A percentile compares a stretch with the other conserved stretches of the same genome.
Conservation (phyloP, 1,140 invertebrate species). For the Bactericera cockerelli region DNA sequence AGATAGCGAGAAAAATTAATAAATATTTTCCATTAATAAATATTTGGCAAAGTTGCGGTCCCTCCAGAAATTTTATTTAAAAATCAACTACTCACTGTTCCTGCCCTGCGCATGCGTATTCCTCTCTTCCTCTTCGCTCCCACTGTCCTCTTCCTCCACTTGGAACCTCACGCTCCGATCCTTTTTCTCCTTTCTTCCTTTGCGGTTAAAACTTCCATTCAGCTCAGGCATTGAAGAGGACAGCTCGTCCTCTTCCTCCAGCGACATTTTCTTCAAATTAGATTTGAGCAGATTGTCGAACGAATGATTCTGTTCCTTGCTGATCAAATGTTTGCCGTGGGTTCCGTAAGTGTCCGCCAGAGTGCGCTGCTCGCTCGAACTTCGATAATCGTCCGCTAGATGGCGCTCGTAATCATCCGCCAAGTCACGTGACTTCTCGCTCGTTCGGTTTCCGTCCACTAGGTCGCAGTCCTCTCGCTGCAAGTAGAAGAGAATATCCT, state of each 20-base stretch:
- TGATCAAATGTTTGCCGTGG: too few species aligned
- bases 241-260: neutral
- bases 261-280: neutral
- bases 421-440: too few species aligned
- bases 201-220: neutral
- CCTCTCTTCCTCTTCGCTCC: neutral
- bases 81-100: too few species aligned
- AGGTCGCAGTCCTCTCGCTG: neutral
- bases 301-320: neutral
- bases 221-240: conserved; percentile 5
- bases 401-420: neutral
- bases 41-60: too few species aligned
- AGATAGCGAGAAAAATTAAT: too few species aligned
- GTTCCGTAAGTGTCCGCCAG: too few species aligned
- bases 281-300: conserved; percentile 2
- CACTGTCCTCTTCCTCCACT: neutral
- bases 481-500: neutral
- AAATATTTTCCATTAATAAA: too few species aligned
- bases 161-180: neutral
- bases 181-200: neutral
- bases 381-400: neutral
- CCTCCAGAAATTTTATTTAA: too few species aligned
- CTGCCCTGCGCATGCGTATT: too few species aligned
- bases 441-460: neutral
- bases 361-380: neutral